Conservation (phyloP, 2,797 vertebrate genomes). For the Numenius phaeopus region DNA sequence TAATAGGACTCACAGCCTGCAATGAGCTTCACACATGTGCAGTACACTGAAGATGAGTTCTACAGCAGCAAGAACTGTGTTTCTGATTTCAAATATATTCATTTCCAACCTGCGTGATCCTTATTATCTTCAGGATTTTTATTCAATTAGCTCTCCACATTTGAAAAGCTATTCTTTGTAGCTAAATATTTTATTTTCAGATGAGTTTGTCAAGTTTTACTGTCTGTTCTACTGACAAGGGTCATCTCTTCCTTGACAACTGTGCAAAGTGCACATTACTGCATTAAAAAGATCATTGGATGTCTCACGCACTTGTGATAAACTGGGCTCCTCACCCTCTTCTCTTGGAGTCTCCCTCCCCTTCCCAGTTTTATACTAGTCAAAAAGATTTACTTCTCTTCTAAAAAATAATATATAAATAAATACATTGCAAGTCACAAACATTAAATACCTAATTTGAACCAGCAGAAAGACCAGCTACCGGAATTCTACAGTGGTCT, state of each 20-base stretch:
- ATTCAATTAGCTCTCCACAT: background rate
- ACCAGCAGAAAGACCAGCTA: conserved; percentile 47
- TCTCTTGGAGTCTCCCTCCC: background rate
- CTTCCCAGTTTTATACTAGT: background rate
- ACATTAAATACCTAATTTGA: conserved; percentile 58
- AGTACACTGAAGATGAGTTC: background rate
- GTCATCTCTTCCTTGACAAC: background rate
- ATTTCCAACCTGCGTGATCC: conserved; percentile 9
- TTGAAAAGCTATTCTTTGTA: background rate
- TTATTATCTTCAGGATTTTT: background rate
- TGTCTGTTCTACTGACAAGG: background rate
- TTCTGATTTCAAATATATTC: background rate
- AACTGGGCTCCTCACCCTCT: background rate
- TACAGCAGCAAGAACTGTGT: background rate
- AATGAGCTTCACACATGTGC: background rate
- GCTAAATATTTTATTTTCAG: background rate
- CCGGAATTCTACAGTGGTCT: conserved; percentile 37
- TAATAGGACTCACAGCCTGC: background rate
- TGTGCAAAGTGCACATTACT: background rate
- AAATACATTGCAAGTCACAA: conserved; percentile 46
- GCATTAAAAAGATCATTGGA: background rate
- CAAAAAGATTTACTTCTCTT: conserved; percentile 48
- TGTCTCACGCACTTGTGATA: background rate
- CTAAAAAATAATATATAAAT: conserved; percentile 48
- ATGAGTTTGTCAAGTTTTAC: background rate